Base-by-base conservation (phyloP, 2,888 invertebrate species). In the Xylota sylvarum region DNA sequence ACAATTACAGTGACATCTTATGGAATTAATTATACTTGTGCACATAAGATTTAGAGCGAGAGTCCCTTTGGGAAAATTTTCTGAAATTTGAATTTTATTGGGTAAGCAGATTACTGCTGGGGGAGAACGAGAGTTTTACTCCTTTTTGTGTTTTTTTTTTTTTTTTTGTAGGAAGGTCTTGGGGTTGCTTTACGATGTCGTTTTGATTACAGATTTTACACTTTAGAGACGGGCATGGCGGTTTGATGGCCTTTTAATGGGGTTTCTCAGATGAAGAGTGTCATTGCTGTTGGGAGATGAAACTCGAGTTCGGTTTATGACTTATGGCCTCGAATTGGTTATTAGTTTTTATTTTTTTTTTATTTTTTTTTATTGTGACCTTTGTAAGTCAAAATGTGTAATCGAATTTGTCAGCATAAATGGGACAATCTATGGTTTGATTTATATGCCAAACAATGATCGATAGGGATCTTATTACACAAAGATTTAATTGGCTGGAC, bases 181-280 rank as follows among this genome's bases (percentile, higher is more conserved):
- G 23, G 58, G 58, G 50, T 52, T 60, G 19, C 60, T 81, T 76
- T 81, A 81, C 55, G 81, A 81, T 81, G 74, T 62, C 74, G 30
- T 69, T 76, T 74, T 56, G 81, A 74, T 81, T 80, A 56, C 60
- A 32, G 70, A 70, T 48, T 76, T 73, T 70, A 69, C 37, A 64
- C 62, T 64, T 67, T 62, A 52, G 52, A 62, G 43, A 52, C 62
- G 46, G 32, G 32, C 9, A 64, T 30, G 58, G 40, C 65, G 58
- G 55, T 64, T 83, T 83, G 67, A 83, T 83, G 60, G 67, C 27
- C 27, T 77, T 83, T 83, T 83, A 56, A 83, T 83, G 64, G 72
- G 43, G 52, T 43, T 65, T 35, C 43, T 14, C 23, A 55, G 17
- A 40, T 48, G 55, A 35, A 23, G 74, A 58, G 58, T 52, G 56